Evolutionary conservation across 2,888 invertebrate species (phyloP).

Genomic region (Apodemia hepburni): DNA sequence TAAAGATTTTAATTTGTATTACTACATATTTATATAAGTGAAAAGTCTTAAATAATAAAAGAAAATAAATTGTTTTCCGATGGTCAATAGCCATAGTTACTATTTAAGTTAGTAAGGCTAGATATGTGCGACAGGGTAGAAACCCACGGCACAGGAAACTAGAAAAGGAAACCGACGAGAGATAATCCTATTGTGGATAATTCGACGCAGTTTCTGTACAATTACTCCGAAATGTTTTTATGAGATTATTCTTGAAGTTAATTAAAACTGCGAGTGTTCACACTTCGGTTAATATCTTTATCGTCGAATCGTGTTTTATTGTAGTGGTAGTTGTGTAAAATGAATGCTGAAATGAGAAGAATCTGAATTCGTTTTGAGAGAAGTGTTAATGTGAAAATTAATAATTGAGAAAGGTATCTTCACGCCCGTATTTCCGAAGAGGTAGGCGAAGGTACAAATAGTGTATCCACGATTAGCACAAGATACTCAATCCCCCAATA

Average conservation of each 20-base stretch:
- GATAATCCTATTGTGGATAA: conserved; percentile 4
- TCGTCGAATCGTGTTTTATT: background rate
- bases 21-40: too few relatives aligned
- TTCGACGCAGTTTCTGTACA: background rate
- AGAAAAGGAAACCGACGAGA: background rate
- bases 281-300: conserved; percentile 1
- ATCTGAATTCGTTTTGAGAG: background rate
- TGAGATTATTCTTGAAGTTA: background rate
- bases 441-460: too few relatives aligned
- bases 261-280: conserved; percentile 2
- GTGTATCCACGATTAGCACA: too few relatives aligned
- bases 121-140: background rate
- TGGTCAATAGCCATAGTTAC: background rate
- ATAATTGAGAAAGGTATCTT: too few relatives aligned
- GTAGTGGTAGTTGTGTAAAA: background rate
- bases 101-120: too few relatives aligned
- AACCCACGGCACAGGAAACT: background rate
- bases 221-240: background rate
- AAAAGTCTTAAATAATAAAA: too few relatives aligned
- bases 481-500: too few relatives aligned
- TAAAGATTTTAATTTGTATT: too few relatives aligned
- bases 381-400: background rate
- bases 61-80: background rate
- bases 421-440: too few relatives aligned
- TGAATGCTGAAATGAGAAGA: background rate